These are phyloP conservation scores for Chondrosia reniformis DNA, from an alignment of 37 sponge, comb jelly and placozoan species.

Conservation along the genomic window DNA sequence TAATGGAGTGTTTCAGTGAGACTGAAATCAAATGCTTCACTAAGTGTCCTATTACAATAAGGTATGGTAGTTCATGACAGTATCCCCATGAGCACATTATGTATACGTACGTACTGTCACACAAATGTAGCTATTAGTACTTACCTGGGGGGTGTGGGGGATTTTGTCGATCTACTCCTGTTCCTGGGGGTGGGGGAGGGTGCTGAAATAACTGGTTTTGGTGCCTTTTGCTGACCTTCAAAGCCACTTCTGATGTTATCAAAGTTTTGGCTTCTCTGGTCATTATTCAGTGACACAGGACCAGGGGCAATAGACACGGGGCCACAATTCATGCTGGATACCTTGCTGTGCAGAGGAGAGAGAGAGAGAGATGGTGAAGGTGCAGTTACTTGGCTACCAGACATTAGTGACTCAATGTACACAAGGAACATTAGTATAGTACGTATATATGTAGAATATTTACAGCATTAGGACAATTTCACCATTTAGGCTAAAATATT, in stretches of 20 bases:
- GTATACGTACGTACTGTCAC: neutral
- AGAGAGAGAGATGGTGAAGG: neutral
- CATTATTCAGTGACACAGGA: neutral
- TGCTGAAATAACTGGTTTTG: neutral
- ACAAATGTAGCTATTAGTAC: neutral
- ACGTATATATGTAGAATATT: too few relatives aligned
- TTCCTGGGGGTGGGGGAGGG: neutral
- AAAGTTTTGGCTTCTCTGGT: slow-evolving; percentile 8
- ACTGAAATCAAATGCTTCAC: too few relatives aligned
- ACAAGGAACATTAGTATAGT: too few relatives aligned
- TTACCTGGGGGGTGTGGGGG: neutral
- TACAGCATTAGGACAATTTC: too few relatives aligned
- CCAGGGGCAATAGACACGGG: neutral
- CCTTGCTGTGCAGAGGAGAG: neutral
- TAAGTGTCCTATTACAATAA: too few relatives aligned
- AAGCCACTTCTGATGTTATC: neutral
- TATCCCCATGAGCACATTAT: too few relatives aligned
- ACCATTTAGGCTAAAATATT: too few relatives aligned
- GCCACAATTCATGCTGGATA: neutral
- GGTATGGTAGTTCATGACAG: too few relatives aligned
- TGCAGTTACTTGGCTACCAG: neutral
- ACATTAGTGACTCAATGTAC: too few relatives aligned
- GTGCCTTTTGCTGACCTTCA: neutral
- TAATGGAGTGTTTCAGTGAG: too few relatives aligned
- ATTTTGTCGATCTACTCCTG: neutral